A percentile compares a stretch with the other conserved stretches of the same genome.
Conservation (phyloP, 1,140 invertebrate species). For the Panonychus citri region DNA sequence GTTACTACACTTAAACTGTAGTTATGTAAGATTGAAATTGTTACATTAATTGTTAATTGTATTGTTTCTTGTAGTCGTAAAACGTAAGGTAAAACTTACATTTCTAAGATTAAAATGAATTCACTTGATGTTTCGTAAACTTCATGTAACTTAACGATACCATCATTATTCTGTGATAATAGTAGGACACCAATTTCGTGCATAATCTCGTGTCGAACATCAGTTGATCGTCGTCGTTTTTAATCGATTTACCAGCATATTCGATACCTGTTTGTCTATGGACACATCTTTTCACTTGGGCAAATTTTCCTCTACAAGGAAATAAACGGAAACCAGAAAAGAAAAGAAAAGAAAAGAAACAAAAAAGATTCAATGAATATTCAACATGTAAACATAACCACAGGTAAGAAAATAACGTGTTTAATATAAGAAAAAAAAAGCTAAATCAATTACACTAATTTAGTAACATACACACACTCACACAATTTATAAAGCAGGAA, state of each 20-base stretch:
- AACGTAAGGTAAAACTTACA: constrained; percentile 35
- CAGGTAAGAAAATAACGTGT: too few species aligned
- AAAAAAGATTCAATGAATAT: background rate
- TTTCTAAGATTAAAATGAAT: constrained; percentile 61
- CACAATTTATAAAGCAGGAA: too few species aligned
- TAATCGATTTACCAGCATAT: constrained; percentile 85
- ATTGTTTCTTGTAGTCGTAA: too few species aligned
- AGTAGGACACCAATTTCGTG: constrained; percentile 76
- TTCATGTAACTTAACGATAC: constrained; percentile 64
- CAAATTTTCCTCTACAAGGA: constrained; percentile 83
- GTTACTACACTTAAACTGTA: too few species aligned
- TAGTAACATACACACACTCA: too few species aligned
- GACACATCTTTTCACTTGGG: constrained; percentile 64
- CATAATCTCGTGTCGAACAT: constrained; percentile 50
- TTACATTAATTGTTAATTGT: too few species aligned
- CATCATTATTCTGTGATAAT: constrained; percentile 44
- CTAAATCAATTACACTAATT: too few species aligned
- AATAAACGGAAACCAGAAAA: background rate
- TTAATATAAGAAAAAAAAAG: too few species aligned
- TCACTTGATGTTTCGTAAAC: constrained; percentile 58
- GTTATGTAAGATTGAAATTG: too few species aligned
- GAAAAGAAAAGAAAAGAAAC: background rate
- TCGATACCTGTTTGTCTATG: constrained; percentile 54
- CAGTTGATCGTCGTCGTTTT: constrained; percentile 55
- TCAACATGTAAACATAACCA: too few species aligned